phyloP scores from a whole-genome alignment of 2,888 invertebrate genomes.

The Meliscaeva auricollis region DNA sequence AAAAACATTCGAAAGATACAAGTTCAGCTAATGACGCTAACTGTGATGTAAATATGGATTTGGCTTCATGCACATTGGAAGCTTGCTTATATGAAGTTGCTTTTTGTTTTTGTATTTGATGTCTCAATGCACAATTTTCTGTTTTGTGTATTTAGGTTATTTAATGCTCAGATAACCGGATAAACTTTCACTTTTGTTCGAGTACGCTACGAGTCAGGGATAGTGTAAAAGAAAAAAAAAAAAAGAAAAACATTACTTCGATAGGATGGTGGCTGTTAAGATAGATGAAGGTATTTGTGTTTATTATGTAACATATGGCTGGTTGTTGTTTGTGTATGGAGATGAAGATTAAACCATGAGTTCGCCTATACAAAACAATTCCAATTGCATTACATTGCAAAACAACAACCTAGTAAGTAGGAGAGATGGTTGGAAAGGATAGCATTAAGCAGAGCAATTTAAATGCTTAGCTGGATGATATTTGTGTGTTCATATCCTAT shows the following conservation, averaged over 20 bases:
- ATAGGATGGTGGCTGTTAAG: slow-evolving; percentile 5
- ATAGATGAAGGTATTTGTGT: slow-evolving; percentile 11
- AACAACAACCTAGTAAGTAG: too few relatives aligned
- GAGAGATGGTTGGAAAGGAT: background rate
- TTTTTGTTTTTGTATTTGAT: slow-evolving; percentile 9
- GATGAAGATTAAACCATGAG: background rate
- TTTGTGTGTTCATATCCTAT: too few relatives aligned
- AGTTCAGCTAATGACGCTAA: slow-evolving; percentile 40
- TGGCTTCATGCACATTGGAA: slow-evolving; percentile 25
- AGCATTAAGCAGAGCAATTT: background rate
- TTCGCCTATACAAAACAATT: slow-evolving; percentile 20
- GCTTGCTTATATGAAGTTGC: slow-evolving; percentile 6
- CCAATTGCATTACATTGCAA: slow-evolving; percentile 6
- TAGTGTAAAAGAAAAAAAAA: slow-evolving; percentile 29
- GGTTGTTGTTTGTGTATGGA: slow-evolving; percentile 1
- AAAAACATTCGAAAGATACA: slow-evolving; percentile 27
- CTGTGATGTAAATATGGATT: slow-evolving; percentile 30
- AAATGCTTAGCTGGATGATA: too few relatives aligned
- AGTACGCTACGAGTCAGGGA: slow-evolving; percentile 15
- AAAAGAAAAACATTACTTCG: background rate
- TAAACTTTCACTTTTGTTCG: slow-evolving; percentile 68
- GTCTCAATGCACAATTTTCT: background rate
- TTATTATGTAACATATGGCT: slow-evolving; percentile 10
- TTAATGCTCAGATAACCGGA: slow-evolving; percentile 66
- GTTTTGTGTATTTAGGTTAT: slow-evolving; percentile 60